These are phyloP conservation scores for Galerucella pusilla DNA, from an alignment of 2,888 invertebrate species.

Conservation along the genomic window DNA sequence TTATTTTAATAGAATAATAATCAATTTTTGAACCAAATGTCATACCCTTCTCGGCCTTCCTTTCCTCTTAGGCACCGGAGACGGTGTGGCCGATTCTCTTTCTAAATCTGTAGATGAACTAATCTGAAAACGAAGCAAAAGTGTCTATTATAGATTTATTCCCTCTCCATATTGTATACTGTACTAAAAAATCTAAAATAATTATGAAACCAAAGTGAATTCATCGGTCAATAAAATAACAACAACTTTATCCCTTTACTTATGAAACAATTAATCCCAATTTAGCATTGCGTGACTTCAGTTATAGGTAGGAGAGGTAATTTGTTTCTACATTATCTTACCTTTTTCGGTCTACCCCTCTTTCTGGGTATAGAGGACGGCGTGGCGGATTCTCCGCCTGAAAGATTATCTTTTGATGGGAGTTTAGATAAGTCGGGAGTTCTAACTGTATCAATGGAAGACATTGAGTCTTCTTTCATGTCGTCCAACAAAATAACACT, in stretches of 20 bases:
- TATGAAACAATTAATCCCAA: too few relatives aligned
- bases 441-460: conserved; percentile 10
- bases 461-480: conserved; percentile 42
- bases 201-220: too few relatives aligned
- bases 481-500: conserved; percentile 49
- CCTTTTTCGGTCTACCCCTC: conserved; percentile 67
- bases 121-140: not conserved
- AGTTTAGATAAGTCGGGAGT: conserved; percentile 20
- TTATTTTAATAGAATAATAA: not conserved
- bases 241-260: too few relatives aligned
- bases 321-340: conserved; percentile 18
- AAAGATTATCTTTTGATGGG: conserved; percentile 19
- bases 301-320: too few relatives aligned
- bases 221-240: too few relatives aligned
- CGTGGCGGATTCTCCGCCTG: conserved; percentile 39
- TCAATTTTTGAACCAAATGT: not conserved
- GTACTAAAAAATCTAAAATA: too few relatives aligned
- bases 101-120: not conserved
- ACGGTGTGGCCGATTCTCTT: not conserved
- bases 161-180: not conserved
- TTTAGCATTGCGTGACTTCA: too few relatives aligned
- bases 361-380: conserved; percentile 59
- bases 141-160: too few relatives aligned
- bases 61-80: conserved; percentile 18
- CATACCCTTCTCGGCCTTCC: conserved; percentile 56